Conservation (phyloP, 1,140 invertebrate genomes). For the Lerema accius region DNA sequence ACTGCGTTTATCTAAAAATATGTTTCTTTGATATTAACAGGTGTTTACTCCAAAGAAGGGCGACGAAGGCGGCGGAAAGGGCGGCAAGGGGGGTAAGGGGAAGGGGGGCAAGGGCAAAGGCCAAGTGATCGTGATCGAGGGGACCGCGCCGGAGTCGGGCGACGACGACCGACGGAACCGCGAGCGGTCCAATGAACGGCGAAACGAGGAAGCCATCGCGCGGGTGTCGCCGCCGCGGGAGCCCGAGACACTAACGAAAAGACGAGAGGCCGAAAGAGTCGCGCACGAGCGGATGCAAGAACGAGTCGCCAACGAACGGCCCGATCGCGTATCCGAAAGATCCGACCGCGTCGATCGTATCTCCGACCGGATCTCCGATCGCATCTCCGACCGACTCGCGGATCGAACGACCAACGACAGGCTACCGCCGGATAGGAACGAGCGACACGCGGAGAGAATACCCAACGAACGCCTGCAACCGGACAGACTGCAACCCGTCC, state of each 20-base stretch:
- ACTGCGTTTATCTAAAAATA: no score
- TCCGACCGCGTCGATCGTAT: slow-evolving; percentile 52
- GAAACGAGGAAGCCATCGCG: slow-evolving; percentile 68
- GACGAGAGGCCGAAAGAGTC: slow-evolving; percentile 54
- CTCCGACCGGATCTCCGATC: slow-evolving; percentile 28
- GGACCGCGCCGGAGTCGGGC: slow-evolving; percentile 55
- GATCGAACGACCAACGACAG: slow-evolving; percentile 48
- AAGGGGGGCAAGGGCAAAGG: slow-evolving; percentile 86
- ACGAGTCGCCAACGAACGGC: slow-evolving; percentile 57
- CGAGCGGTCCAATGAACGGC: slow-evolving; percentile 53
- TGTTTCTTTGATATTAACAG: no score
- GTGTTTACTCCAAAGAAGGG: slow-evolving; percentile 79
- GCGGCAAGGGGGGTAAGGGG: slow-evolving; percentile 85
- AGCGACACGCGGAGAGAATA: slow-evolving; percentile 43
- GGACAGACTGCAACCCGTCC: slow-evolving; percentile 23
- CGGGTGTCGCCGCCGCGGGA: slow-evolving; percentile 64
- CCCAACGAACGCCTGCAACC: slow-evolving; percentile 29
- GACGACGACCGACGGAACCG: slow-evolving; percentile 55
- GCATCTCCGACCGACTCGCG: slow-evolving; percentile 2
- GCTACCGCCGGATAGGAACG: slow-evolving; percentile 48
- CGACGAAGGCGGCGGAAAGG: slow-evolving; percentile 84
- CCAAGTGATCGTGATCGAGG: slow-evolving; percentile 83
- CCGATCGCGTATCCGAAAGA: slow-evolving; percentile 44
- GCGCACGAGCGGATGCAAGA: no score
- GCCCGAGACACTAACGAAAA: slow-evolving; percentile 52